Base-by-base conservation (phyloP, 1,140 invertebrate genomes). In the Lepidurus arcticus region DNA sequence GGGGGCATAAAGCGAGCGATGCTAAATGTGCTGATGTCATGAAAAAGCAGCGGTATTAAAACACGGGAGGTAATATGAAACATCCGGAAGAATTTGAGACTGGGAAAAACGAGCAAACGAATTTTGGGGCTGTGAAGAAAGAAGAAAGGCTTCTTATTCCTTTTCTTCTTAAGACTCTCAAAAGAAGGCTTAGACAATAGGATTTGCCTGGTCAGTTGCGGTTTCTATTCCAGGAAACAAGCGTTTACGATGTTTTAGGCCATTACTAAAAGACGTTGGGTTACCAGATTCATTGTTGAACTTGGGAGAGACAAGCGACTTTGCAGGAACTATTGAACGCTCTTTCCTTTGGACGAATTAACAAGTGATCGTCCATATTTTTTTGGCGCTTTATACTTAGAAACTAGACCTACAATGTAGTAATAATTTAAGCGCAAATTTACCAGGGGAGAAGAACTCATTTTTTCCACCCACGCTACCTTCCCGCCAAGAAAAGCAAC, bases 401-500 rank as follows among this genome's bases (percentile, higher is more conserved):
- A 34, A 34, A 2, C 34, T 34, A 34, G 34, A 34, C 34, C 34
- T 34, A 34, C 3, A 3, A 3, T 34, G 34, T 4, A 34, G 4
- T 34, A 34, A 34, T 34, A 34, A 34, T 34, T 3, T 34, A 34
- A 34, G 34, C 0, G 3, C 34, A 2, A 34, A 3, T 34, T 34
- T 34, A 3, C 34, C 34, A 34, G 34, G 34, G 34, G 34, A 34
- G 34, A 34, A 34, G 4, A 34, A 34, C 34, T 34, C 4, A 34
- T 3, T 34, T 34, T 34, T 65, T 65, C 53, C 53, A 65, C 53
- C 53, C 53, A 65, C 53, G 53, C 53, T 65, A 65, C 53, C 53
- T 65, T 65, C 53, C 53, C 53, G 53, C 53, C 53, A 65, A 65
- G 53, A 65, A 65, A 65, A 65, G 53, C 53, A 65, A 65, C 21